These are phyloP conservation scores for Eonycteris spelaea DNA, from an alignment of 2,113 vertebrate genomes.

Conservation along the genomic window DNA sequence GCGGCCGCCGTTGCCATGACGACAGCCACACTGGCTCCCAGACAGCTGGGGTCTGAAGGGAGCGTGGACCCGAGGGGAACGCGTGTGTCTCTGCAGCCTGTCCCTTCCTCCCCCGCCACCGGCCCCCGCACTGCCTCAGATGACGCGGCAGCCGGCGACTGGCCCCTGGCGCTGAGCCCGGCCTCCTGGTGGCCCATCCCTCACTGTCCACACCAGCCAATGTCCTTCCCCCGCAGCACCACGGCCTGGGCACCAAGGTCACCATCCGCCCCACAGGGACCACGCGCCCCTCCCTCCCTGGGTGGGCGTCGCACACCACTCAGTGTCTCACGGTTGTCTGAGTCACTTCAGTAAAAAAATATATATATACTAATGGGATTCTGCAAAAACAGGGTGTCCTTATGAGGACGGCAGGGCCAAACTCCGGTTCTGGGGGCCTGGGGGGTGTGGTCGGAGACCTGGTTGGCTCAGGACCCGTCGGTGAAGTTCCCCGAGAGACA, in stretches of 20 bases:
- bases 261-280: not conserved
- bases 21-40: slow-evolving; percentile 71
- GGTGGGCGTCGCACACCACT: not conserved
- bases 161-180: slow-evolving; percentile 62
- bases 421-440: not conserved
- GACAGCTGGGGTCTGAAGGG: slow-evolving; percentile 71
- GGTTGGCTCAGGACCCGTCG: not conserved
- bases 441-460: not conserved
- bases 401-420: not conserved
- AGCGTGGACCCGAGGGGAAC: slow-evolving; percentile 61
- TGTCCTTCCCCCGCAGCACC: not conserved
- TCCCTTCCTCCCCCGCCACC: not conserved
- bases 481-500: not conserved
- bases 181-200: slow-evolving; percentile 31
- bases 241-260: slow-evolving; percentile 50
- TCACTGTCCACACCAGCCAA: slow-evolving; percentile 46
- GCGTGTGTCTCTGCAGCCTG: slow-evolving; percentile 51
- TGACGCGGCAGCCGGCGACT: not conserved
- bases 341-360: not conserved
- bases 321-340: not conserved
- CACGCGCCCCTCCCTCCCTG: not conserved
- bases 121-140: slow-evolving; percentile 19
- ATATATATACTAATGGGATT: not conserved
- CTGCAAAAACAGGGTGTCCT: not conserved
- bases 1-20: slow-evolving; percentile 72